Evolutionary conservation across 1,140 invertebrate genomes (phyloP), one percentile per base, ranked within the genome.

Genomic region (Penaeus japonicus): DNA sequence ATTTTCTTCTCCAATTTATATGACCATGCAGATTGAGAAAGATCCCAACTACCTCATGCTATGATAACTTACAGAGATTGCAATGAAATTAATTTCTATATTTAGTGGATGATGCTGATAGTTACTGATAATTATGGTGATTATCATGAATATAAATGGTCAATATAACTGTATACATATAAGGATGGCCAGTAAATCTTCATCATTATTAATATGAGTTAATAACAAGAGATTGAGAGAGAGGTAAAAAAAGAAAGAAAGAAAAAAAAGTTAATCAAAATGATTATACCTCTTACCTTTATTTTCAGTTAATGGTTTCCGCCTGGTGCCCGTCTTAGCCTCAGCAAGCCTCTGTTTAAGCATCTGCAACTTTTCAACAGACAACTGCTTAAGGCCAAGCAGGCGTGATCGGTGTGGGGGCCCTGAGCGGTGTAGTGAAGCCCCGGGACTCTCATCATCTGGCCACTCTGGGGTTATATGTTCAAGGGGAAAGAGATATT

Each of bases 281-380:
- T 78, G 54, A 80, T 18, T 20, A 39, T 30, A 20, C 27, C 32
- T 85, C 65, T 84, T 73, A 92, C 91, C 91, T 91, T 91, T 91
- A 78, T 86, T 84, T 70, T 75, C 89, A 82, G 83, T 90, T 24
- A 89, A 54, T 22, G 89, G 89, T 59, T 87, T 86, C 10, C 57
- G 79, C 54, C 70, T 35, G 24, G 80, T 75, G 7, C 87, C 90
- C 70, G 87, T 90, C 92, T 94, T 94, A 88, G 94, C 93, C 91
- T 95, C 94, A 15, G 94, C 93, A n/a, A 96, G 91, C 62, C 95
- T 94, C 92, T 95, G 94, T 91, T 94, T 95, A 3, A 96, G 92
- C 80, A 93, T 94, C 53, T 94, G 93, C 59, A 96, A 92, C 91
- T 95, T 96, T 89, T 95, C 95, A 0, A 95, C 94, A 5, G 95